Conservation (phyloP, 2,113 vertebrate species). For the Dasyprocta punctata region DNA sequence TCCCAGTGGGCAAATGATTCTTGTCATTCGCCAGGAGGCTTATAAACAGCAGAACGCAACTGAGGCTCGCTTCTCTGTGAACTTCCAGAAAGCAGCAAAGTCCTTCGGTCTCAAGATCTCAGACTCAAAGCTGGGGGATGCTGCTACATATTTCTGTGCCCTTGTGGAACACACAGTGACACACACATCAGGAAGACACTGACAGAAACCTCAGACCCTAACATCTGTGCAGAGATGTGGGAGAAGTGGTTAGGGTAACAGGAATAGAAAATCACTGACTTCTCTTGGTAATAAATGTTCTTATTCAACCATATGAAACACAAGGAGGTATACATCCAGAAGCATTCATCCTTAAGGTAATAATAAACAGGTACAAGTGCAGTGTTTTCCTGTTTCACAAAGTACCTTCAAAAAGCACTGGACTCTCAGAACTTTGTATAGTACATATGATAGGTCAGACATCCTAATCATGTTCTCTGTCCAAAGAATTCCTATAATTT, state of each 20-base stretch:
- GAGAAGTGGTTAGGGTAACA: not conserved
- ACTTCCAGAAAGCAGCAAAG: slow-evolving; percentile 64
- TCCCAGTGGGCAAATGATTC: not conserved
- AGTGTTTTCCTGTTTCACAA: not conserved
- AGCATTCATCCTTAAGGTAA: not conserved
- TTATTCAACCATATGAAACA: not conserved
- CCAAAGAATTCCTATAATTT: not conserved
- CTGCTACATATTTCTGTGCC: slow-evolving; percentile 54
- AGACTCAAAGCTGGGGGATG: slow-evolving; percentile 40
- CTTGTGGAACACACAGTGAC: not conserved
- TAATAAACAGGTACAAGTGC: not conserved
- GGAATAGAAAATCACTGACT: not conserved
- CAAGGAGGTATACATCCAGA: not conserved
- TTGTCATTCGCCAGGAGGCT: slow-evolving; percentile 47
- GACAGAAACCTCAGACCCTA: not conserved
- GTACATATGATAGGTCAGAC: not conserved
- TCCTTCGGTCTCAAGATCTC: slow-evolving; percentile 71
- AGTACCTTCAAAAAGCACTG: too few species aligned
- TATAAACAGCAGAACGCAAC: slow-evolving; percentile 9
- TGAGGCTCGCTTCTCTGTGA: slow-evolving; percentile 41
- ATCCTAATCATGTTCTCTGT: not conserved
- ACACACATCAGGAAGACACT: too few species aligned
- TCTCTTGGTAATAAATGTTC: not conserved
- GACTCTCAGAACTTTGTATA: not conserved
- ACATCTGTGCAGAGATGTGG: not conserved